Percentiles rank a stretch among this genome's conserved stretches.
Conservation (phyloP, 2,797 vertebrate genomes). For the Spinibarbus caldwelli region DNA sequence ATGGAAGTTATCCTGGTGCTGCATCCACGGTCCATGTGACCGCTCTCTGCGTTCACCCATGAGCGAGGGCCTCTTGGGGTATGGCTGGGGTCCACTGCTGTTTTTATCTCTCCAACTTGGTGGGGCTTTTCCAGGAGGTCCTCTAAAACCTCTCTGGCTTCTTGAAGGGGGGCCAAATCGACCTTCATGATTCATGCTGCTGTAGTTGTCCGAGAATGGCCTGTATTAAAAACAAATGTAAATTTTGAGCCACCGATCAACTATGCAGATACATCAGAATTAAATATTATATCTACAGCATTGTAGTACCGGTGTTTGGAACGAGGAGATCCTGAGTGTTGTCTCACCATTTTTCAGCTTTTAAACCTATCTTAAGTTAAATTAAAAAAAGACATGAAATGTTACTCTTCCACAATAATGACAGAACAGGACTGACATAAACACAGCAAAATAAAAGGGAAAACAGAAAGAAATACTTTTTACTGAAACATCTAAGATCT, state of each 20-base stretch:
- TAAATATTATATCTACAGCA: not conserved
- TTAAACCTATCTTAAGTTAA: slow-evolving; percentile 36
- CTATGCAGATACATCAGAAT: not conserved
- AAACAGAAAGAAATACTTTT: not conserved
- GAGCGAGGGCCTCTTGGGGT: slow-evolving; percentile 68
- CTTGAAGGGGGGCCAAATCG: slow-evolving; percentile 80
- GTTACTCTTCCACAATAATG: not conserved
- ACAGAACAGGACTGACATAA: not conserved
- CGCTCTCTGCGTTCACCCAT: slow-evolving; percentile 77
- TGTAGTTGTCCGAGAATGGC: slow-evolving; percentile 80
- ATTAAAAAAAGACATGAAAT: not conserved
- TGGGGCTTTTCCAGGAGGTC: slow-evolving; percentile 77
- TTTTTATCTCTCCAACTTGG: slow-evolving; percentile 82
- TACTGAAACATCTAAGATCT: not conserved
- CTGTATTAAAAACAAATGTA: slow-evolving; percentile 71
- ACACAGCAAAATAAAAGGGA: not conserved
- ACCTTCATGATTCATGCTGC: slow-evolving; percentile 74
- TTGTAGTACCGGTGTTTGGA: slow-evolving; percentile 88
- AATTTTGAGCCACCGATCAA: not conserved
- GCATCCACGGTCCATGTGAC: slow-evolving; percentile 74
- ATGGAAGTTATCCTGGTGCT: slow-evolving; percentile 67
- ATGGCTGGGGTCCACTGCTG: slow-evolving; percentile 73
- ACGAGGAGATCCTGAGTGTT: slow-evolving; percentile 87
- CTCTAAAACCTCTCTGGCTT: slow-evolving; percentile 79
- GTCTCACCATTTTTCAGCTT: slow-evolving; percentile 84